phyloP scores from a whole-genome alignment of 2,797 vertebrate species.

The Eulemur coronatus region DNA sequence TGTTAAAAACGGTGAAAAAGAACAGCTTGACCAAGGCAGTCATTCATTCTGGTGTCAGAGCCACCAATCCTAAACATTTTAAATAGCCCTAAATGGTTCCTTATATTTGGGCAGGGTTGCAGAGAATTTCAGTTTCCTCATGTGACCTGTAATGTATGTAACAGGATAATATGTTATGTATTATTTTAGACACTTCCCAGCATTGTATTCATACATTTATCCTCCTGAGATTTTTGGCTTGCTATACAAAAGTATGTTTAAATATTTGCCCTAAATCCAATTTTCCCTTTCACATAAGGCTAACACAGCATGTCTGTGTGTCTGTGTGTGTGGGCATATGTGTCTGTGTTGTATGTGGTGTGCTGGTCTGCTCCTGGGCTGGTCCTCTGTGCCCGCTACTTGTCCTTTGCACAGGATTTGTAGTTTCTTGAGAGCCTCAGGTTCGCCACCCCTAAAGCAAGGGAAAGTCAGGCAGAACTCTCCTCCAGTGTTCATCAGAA shows the following conservation, averaged over 20 bases:
- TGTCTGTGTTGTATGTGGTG: not conserved
- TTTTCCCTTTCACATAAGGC: not conserved
- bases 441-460: not conserved
- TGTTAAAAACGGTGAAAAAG: conserved; percentile 37
- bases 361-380: not conserved
- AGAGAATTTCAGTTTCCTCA: conserved; percentile 16
- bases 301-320: not conserved
- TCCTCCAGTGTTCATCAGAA: not conserved
- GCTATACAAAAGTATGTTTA: conserved; percentile 44
- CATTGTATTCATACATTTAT: conserved; percentile 6
- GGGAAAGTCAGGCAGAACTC: not conserved
- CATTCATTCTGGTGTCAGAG: conserved; percentile 1
- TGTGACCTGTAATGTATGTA: conserved; percentile 21
- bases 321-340: not conserved
- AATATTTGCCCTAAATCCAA: conserved; percentile 33
- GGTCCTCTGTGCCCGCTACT: not conserved
- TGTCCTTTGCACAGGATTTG: not conserved
- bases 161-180: conserved; percentile 20
- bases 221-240: conserved; percentile 33
- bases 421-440: not conserved
- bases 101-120: not conserved
- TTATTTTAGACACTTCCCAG: conserved; percentile 50
- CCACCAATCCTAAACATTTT: not conserved
- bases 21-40: not conserved
- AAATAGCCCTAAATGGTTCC: not conserved